These are phyloP conservation scores for Elachura formosa DNA, from an alignment of 2,113 vertebrate species.

Conservation along the genomic window DNA sequence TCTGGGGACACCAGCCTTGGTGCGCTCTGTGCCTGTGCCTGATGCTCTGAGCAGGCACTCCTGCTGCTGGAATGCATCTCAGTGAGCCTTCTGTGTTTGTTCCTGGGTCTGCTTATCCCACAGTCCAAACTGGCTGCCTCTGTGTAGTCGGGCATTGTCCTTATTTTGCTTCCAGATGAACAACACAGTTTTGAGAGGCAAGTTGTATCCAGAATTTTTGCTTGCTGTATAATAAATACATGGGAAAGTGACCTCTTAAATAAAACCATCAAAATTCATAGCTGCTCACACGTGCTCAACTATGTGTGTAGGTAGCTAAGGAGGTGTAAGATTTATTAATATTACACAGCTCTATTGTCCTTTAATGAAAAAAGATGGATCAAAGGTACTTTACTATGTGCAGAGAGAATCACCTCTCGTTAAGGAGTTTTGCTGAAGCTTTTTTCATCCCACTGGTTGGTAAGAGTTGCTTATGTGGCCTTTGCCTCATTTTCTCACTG, in stretches of 20 bases:
- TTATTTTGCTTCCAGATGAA: neutral
- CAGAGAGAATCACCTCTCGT: neutral
- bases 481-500: neutral
- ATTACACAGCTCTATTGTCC: neutral
- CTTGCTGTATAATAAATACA: neutral
- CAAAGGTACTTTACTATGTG: neutral
- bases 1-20: neutral
- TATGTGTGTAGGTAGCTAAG: neutral
- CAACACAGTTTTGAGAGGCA: neutral
- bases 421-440: neutral
- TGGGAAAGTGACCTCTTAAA: neutral
- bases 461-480: neutral
- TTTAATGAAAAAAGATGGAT: neutral
- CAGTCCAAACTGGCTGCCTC: neutral
- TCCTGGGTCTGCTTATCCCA: neutral
- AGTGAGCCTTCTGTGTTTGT: neutral
- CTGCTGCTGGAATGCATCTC: neutral
- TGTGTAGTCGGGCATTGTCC: neutral
- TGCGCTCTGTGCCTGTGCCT: neutral
- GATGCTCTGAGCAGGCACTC: neutral
- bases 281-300: neutral
- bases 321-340: neutral
- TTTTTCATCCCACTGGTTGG: neutral
- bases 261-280: neutral
- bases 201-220: neutral